Conservation (phyloP, 2,888 invertebrate species). For the Hydrotaea cyrtoneurina region DNA sequence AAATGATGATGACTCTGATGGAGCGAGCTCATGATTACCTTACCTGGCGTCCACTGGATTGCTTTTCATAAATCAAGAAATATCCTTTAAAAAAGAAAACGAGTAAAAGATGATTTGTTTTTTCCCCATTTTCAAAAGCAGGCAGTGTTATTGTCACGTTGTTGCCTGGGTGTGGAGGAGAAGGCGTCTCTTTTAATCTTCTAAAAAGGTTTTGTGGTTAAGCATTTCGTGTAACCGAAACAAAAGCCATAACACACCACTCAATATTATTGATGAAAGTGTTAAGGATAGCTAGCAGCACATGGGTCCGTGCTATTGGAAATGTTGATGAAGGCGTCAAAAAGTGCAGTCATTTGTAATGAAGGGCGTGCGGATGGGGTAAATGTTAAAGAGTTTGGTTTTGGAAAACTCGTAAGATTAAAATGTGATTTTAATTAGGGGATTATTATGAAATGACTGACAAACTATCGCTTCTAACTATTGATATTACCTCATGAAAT, state of each 20-base stretch:
- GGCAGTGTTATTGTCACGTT: not conserved
- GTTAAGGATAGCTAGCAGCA: slow-evolving; percentile 58
- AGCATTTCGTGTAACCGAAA: slow-evolving; percentile 42
- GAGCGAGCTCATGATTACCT: slow-evolving; percentile 19
- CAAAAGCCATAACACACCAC: slow-evolving; percentile 57
- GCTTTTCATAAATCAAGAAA: slow-evolving; percentile 57
- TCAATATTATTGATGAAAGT: slow-evolving; percentile 66
- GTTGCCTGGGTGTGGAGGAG: not conserved
- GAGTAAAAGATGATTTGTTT: slow-evolving; percentile 28
- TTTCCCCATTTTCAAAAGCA: not conserved
- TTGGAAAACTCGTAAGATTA: not conserved
- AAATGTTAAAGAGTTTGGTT: not conserved
- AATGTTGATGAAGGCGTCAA: slow-evolving; percentile 41
- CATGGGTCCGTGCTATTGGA: slow-evolving; percentile 56
- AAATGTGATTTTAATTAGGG: too few relatives aligned
- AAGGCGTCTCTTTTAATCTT: slow-evolving; percentile 66
- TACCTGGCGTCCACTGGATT: slow-evolving; percentile 10
- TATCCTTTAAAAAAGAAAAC: slow-evolving; percentile 42
- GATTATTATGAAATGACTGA: too few relatives aligned
- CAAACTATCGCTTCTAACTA: too few relatives aligned
- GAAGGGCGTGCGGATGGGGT: not conserved
- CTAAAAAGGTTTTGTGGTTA: slow-evolving; percentile 68
- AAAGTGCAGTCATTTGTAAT: slow-evolving; percentile 54
- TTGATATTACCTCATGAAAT: too few relatives aligned
- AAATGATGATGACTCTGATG: slow-evolving; percentile 11